Evolutionary conservation across 2,797 vertebrate genomes (phyloP), one percentile per base, ranked within the genome.

Genomic region (Hemitrygon akajei): DNA sequence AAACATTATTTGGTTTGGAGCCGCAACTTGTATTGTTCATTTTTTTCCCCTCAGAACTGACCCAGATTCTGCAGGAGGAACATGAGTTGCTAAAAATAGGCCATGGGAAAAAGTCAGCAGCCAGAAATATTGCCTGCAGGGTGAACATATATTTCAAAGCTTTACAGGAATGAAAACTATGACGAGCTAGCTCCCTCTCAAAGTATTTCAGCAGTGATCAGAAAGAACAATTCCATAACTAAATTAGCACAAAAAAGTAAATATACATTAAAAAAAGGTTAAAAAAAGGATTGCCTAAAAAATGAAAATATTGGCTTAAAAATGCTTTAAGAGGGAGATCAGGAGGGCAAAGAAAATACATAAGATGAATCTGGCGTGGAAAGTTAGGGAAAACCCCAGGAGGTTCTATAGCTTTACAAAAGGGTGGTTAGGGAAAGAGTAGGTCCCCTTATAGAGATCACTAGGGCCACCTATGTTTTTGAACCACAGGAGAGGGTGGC

Each of bases 51-150:
- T 63, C 71, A 16, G 71, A 76, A 76, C 27, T 93, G 71, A 76
- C 40, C 91, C 12, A 93, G 10, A 56, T 76, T 73, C 71, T 76
- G 40, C 91, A 76, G 40, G 37, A 76, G 37, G 27, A 93, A 93
- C 7, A 93, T 75, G 56, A 75, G 14, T 73, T 93, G 69, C 91
- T n/a, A 66, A 89, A 89, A 89, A 89, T 89, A 76, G 37, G 37
- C 27, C 37, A 27, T 40, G n/a, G 56, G 37, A 37, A 75, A 11
- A 30, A 71, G 20, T 47, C 92, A 71, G 22, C 69, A 58, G 27
- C 47, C 20, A 71, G 69, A 69, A 73, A 91, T 18, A 75, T 7
- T 37, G 63, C 60, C n/a, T 22, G 20, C 34, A 7, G 86, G 66
- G 66, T 89, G 60, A 89, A 34, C 66, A 69, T 34, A 16, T 16